Conservation (phyloP, 2,113 vertebrate genomes). For the Isurus oxyrinchus region DNA sequence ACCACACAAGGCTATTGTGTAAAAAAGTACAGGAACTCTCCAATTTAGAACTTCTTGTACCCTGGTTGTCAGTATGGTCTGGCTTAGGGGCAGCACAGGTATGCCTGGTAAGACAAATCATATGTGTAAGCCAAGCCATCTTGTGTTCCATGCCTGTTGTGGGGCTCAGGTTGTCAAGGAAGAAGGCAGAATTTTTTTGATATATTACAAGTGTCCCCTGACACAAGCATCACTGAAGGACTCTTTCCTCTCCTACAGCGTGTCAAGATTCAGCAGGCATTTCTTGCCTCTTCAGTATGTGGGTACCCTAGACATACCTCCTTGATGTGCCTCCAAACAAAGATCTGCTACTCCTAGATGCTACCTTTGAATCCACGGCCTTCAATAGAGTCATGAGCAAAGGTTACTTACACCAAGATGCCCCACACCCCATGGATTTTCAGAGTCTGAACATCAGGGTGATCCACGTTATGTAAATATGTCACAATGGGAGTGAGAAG, state of each 20-base stretch:
- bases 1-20: not conserved
- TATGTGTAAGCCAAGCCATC: not conserved
- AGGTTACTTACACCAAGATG: not conserved
- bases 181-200: not conserved
- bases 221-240: not conserved
- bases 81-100: not conserved
- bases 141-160: not conserved
- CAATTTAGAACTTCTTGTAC: not conserved
- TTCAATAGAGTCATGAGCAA: not conserved
- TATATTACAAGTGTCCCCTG: not conserved
- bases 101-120: not conserved
- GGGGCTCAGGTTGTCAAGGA: not conserved
- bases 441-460: not conserved
- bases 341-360: not conserved
- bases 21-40: not conserved
- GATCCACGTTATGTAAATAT: not conserved
- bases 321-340: not conserved
- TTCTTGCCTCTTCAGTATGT: not conserved
- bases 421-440: not conserved
- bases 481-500: not conserved
- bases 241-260: not conserved
- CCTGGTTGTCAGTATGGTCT: not conserved
- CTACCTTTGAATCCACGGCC: not conserved
- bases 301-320: not conserved
- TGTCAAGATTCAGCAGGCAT: not conserved